Evolutionary conservation across 2,797 vertebrate species (phyloP).

Genomic region (Eidolon dupreanum): DNA sequence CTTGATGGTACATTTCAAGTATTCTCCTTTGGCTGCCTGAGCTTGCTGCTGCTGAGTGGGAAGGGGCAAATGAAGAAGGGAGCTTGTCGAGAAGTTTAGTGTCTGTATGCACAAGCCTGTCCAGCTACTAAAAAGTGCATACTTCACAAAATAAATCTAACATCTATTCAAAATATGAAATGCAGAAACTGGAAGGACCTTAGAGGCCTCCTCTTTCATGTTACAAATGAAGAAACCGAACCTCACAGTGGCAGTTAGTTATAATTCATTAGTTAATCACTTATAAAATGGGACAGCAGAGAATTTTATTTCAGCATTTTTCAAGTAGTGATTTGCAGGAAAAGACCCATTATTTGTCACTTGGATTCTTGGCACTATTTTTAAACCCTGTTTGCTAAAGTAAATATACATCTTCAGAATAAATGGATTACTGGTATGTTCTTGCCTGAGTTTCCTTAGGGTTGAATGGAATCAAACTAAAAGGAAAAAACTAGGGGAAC

Average conservation of each 20-base stretch:
- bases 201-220: not conserved
- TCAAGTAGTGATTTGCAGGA: not conserved
- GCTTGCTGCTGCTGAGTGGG: not conserved
- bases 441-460: not conserved
- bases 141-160: not conserved
- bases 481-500: conserved; percentile 66
- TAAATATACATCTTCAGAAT: conserved; percentile 11
- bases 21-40: not conserved
- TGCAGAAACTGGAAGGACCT: not conserved
- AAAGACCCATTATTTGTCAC: not conserved
- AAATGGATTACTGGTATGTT: not conserved
- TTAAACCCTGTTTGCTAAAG: not conserved
- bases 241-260: not conserved
- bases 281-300: not conserved
- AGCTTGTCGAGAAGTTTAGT: not conserved
- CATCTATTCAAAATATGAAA: conserved; percentile 38
- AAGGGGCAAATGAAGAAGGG: not conserved
- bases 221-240: not conserved
- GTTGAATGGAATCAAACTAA: conserved; percentile 69
- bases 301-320: not conserved
- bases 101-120: not conserved
- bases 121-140: not conserved
- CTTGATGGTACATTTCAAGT: not conserved
- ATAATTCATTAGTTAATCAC: conserved; percentile 6
- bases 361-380: conserved; percentile 8